These are phyloP conservation scores for Martes martes DNA, from an alignment of 2,113 vertebrate genomes.

Conservation along the genomic window DNA sequence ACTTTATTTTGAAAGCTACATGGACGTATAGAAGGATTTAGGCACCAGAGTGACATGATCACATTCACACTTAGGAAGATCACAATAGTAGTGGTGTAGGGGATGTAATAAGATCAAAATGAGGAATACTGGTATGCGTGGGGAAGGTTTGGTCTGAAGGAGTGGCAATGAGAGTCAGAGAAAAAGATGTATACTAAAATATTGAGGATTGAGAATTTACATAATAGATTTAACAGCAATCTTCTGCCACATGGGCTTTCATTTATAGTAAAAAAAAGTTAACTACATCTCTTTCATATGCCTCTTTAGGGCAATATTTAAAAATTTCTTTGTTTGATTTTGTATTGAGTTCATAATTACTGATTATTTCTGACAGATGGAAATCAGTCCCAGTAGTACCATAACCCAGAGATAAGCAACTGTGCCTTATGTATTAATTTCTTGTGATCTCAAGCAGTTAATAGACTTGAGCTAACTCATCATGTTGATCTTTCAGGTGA, in stretches of 20 bases:
- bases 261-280: slow-evolving; percentile 44
- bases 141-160: background rate
- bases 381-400: slow-evolving; percentile 48
- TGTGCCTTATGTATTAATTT: slow-evolving; percentile 59
- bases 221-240: background rate
- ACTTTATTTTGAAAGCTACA: slow-evolving; percentile 29
- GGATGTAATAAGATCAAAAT: background rate
- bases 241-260: slow-evolving; percentile 19
- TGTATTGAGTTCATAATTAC: slow-evolving; percentile 59
- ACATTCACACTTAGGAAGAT: background rate
- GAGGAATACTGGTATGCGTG: background rate
- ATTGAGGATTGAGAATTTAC: background rate
- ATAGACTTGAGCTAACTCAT: slow-evolving; percentile 49
- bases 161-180: background rate
- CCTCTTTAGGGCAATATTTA: slow-evolving; percentile 39
- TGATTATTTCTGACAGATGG: slow-evolving; percentile 57
- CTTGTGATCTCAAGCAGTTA: slow-evolving; percentile 63
- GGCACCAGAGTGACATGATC: background rate
- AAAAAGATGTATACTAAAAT: background rate
- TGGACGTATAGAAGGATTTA: background rate
- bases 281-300: slow-evolving; percentile 39
- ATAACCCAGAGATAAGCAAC: slow-evolving; percentile 51
- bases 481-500: slow-evolving; percentile 31
- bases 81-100: background rate
- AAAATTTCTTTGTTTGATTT: slow-evolving; percentile 53